These are phyloP conservation scores for Odontamblyopus rebecca DNA, from an alignment of 2,797 vertebrate species.

Conservation along the genomic window DNA sequence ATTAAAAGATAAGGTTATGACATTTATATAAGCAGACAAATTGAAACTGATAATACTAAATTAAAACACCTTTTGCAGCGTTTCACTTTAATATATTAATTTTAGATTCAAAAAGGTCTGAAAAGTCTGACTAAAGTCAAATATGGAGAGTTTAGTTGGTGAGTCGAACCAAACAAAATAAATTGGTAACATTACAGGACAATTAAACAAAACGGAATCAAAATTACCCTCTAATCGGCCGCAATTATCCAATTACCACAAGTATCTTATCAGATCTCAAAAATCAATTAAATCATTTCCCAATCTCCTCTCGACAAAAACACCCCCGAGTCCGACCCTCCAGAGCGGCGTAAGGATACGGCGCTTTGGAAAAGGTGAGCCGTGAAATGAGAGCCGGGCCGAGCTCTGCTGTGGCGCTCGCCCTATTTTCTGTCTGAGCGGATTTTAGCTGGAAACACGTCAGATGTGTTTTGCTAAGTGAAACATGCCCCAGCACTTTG, in stretches of 20 bases:
- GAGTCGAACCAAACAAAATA: too few species aligned
- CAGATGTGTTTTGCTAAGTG: slow-evolving; percentile 8
- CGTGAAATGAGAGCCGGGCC: slow-evolving; percentile 5
- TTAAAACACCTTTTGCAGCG: too few species aligned
- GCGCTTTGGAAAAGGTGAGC: not conserved
- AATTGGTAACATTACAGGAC: not conserved
- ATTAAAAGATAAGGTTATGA: too few species aligned
- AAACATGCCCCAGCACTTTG: slow-evolving; percentile 5
- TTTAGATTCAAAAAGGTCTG: too few species aligned
- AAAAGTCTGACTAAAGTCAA: too few species aligned
- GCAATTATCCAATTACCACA: not conserved
- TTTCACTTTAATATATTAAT: too few species aligned
- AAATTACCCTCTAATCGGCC: not conserved
- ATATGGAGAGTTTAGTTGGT: too few species aligned
- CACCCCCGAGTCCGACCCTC: not conserved
- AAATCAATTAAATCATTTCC: not conserved
- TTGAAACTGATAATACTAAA: too few species aligned
- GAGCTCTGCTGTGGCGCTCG: not conserved
- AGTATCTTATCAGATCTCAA: not conserved
- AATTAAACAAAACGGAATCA: not conserved
- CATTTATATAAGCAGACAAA: too few species aligned
- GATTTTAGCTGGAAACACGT: slow-evolving; percentile 5
- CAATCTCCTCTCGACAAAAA: not conserved
- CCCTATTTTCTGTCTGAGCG: slow-evolving; percentile 7
- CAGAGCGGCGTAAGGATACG: not conserved